phyloP scores from a whole-genome alignment of 2,113 vertebrate species.

The Amia ocellicauda region DNA sequence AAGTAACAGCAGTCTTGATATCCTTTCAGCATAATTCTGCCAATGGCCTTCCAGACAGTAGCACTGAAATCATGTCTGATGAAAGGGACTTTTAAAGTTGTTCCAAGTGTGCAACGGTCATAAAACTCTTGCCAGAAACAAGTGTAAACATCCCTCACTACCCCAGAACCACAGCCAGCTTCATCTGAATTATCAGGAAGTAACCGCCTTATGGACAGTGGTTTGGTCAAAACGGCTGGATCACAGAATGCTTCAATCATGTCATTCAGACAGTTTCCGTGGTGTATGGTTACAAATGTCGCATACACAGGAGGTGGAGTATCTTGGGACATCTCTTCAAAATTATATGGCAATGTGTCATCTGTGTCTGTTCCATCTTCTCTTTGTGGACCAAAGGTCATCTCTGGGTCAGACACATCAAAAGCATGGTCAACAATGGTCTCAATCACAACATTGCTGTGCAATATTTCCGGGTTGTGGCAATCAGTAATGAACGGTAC shows the following conservation, averaged over 20 bases:
- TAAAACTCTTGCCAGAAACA: conserved; percentile 28
- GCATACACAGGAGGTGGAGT: not conserved
- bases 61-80: conserved; percentile 27
- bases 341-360: conserved; percentile 1
- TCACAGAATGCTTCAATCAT: conserved; percentile 27
- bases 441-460: too few species aligned
- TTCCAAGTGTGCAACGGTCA: too few species aligned
- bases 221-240: conserved; percentile 18
- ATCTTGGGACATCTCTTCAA: not conserved
- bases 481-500: too few species aligned
- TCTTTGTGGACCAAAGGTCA: too few species aligned
- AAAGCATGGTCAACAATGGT: too few species aligned
- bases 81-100: conserved; percentile 29
- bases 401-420: too few species aligned
- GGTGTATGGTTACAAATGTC: conserved; percentile 14
- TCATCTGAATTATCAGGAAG: conserved; percentile 31
- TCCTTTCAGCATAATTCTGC: conserved; percentile 28
- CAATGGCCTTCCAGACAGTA: conserved; percentile 32
- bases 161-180: conserved; percentile 23
- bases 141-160: conserved; percentile 27
- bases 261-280: conserved; percentile 18
- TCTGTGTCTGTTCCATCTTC: too few species aligned
- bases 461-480: too few species aligned
- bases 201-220: conserved; percentile 19
- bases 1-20: conserved; percentile 29